Base-by-base conservation (phyloP, 2,888 invertebrate genomes). In the Sylvicola fuscatus region DNA sequence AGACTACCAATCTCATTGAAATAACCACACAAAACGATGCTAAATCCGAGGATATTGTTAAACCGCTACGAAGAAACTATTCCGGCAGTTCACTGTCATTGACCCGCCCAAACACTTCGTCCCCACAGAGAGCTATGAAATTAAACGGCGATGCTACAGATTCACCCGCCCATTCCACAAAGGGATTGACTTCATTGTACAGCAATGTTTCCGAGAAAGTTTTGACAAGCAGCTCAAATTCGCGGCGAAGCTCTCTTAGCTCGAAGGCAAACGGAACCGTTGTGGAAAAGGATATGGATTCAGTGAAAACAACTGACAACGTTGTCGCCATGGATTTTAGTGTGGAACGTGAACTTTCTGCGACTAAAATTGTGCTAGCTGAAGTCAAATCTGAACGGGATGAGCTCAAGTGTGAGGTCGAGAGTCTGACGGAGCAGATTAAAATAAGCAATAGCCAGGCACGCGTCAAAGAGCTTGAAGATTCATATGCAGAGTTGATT, bases 341-440 rank as follows among this genome's bases (percentile, higher is more conserved):
- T 11, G 29, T 33, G 10, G 41, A 44, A 32, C 39, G 42, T 5
- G 57, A 57, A 33, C 36, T 56, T 36, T 47, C 49, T 2, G 52
- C 51, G 3, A 47, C 53, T 17, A 51, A 53, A 38, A 56, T 55
- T 27, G 49, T 53, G 2, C 34, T 56, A 1, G 45, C 43, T 12
- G 54, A 58, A 33, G 41, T 55, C 1, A 49, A 49, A 1, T 40
- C 38, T 1, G 54, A 58, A 34, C 46, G 54, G 3, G 51, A 55
- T 40, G 53, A 54, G 21, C 33, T 56, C 6, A 50, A 47, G 12
- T 15, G 26, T 10, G 51, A 50, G 27, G 32, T 51, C 1, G 38
- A 45, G 1, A 41, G 43, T 2, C 41, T 52, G 0, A 48, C 49
- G 32, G 47, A 45, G n/a, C 50, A 51, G 32, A 44, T 43, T n/a